These are phyloP conservation scores for Ammodytes marinus DNA, from an alignment of 2,113 vertebrate genomes.

Conservation along the genomic window DNA sequence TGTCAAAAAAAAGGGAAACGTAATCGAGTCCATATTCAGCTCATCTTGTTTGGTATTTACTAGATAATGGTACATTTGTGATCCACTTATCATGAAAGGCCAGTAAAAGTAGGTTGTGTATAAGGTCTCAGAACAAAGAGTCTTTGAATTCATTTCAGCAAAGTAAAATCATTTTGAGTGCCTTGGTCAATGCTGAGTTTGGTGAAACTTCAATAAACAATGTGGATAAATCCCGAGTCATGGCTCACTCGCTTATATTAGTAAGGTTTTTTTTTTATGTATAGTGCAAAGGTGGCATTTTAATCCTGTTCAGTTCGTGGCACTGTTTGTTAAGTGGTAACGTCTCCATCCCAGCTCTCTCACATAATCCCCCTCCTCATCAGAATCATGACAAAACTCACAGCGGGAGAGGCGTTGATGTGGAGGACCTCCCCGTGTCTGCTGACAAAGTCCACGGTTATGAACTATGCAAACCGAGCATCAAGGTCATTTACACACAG, in stretches of 20 bases:
- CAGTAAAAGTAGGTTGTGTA: slow-evolving; percentile 54
- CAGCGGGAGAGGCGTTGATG: slow-evolving; percentile 70
- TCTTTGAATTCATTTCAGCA: slow-evolving; percentile 43
- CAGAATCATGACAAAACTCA: slow-evolving; percentile 71
- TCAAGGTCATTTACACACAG: slow-evolving; percentile 75
- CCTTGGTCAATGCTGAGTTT: slow-evolving; percentile 74
- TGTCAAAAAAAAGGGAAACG: slow-evolving; percentile 48
- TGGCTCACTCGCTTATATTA: slow-evolving; percentile 7
- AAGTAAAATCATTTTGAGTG: slow-evolving; percentile 68
- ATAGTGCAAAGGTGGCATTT: slow-evolving; percentile 16
- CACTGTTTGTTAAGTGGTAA: slow-evolving; percentile 63
- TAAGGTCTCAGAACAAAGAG: slow-evolving; percentile 49
- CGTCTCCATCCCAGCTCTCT: slow-evolving; percentile 62
- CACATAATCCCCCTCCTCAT: slow-evolving; percentile 58
- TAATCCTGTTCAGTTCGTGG: slow-evolving; percentile 2
- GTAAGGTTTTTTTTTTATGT: neutral
- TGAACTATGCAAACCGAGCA: slow-evolving; percentile 63
- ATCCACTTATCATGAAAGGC: slow-evolving; percentile 56
- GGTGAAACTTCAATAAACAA: slow-evolving; percentile 74
- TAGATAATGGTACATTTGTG: slow-evolving; percentile 58
- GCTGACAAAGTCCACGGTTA: slow-evolving; percentile 62
- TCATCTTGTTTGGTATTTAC: slow-evolving; percentile 61
- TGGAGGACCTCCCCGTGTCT: slow-evolving; percentile 70
- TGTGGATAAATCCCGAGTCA: slow-evolving; percentile 54
- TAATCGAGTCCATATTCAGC: slow-evolving; percentile 57